Evolutionary conservation across 1,140 invertebrate species (phyloP).

Genomic region (Hylyphantes graminicola): DNA sequence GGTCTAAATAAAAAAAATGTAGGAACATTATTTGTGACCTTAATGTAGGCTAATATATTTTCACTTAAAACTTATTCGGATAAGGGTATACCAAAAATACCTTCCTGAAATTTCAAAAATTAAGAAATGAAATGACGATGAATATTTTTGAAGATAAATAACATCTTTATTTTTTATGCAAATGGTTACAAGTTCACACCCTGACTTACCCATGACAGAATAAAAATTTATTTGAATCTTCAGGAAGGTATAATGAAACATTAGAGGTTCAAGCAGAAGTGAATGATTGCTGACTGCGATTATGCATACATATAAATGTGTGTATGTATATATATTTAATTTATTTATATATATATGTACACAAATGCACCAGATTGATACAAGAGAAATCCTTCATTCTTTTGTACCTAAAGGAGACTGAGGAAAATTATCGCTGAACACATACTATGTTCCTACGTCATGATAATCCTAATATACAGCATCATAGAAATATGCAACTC

Average conservation of each 20-base stretch:
- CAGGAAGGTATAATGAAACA: slow-evolving; percentile 49
- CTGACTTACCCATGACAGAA: slow-evolving; percentile 45
- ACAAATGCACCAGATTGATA: slow-evolving; percentile 48
- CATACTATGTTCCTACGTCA: slow-evolving; percentile 42
- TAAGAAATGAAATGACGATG: slow-evolving; percentile 55
- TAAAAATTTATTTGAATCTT: slow-evolving; percentile 56
- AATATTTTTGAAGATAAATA: slow-evolving; percentile 47
- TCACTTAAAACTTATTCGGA: slow-evolving; percentile 24
- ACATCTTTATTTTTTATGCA: slow-evolving; percentile 9
- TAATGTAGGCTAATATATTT: slow-evolving; percentile 18
- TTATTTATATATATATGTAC: slow-evolving; percentile 48
- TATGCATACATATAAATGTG: slow-evolving; percentile 52
- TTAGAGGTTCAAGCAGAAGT: slow-evolving; percentile 48
- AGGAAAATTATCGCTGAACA: slow-evolving; percentile 53
- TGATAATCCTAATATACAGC: slow-evolving; percentile 46
- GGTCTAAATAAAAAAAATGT: slow-evolving; percentile 28
- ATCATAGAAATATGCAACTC: slow-evolving; percentile 44
- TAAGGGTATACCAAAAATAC: slow-evolving; percentile 36
- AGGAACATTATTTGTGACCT: slow-evolving; percentile 48
- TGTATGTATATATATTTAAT: slow-evolving; percentile 36
- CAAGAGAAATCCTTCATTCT: slow-evolving; percentile 27
- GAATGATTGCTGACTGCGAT: slow-evolving; percentile 54
- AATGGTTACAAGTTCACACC: slow-evolving; percentile 12
- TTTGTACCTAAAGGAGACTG: slow-evolving; percentile 34
- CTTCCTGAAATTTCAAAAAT: slow-evolving; percentile 56